These are phyloP conservation scores for Serilophus lunatus DNA, from an alignment of 2,113 vertebrate genomes.

Conservation along the genomic window DNA sequence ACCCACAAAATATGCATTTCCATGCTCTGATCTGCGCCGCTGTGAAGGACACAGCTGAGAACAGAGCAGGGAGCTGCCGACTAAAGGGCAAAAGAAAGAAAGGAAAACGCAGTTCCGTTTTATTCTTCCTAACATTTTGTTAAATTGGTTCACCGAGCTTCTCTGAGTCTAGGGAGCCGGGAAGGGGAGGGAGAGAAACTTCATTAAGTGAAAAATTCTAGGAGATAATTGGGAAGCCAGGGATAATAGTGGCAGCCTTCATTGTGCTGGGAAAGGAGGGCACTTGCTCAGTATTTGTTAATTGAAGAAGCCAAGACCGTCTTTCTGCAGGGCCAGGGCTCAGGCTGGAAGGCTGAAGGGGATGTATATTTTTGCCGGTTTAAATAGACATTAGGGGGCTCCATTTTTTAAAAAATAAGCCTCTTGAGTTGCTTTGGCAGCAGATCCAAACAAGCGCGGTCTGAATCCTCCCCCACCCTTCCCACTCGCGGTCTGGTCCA, in stretches of 20 bases:
- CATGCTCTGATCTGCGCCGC: slow-evolving; percentile 65
- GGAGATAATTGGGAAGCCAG: slow-evolving; percentile 60
- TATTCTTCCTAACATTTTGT: slow-evolving; percentile 19
- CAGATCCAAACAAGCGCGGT: background rate
- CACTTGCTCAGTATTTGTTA: slow-evolving; percentile 1
- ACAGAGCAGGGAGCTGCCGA: slow-evolving; percentile 68
- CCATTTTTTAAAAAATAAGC: slow-evolving; percentile 53
- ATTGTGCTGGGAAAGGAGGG: slow-evolving; percentile 55
- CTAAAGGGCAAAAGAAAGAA: slow-evolving; percentile 52
- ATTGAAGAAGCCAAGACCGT: background rate
- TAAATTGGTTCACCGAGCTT: slow-evolving; percentile 61
- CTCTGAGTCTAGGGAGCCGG: background rate
- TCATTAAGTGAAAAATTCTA: slow-evolving; percentile 58
- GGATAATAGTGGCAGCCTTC: slow-evolving; percentile 29
- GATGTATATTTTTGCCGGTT: slow-evolving; percentile 9
- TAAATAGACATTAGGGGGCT: slow-evolving; percentile 65
- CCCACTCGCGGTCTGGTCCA: rapidly evolving
- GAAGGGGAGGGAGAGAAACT: slow-evolving; percentile 52
- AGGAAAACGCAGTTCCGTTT: slow-evolving; percentile 30
- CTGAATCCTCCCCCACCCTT: background rate
- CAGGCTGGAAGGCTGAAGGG: background rate
- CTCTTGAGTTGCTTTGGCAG: background rate
- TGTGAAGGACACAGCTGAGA: slow-evolving; percentile 68
- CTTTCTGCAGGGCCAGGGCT: background rate
- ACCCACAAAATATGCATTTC: slow-evolving; percentile 71